Conservation (phyloP, 1,140 invertebrate species). For the Tribolium madens region DNA sequence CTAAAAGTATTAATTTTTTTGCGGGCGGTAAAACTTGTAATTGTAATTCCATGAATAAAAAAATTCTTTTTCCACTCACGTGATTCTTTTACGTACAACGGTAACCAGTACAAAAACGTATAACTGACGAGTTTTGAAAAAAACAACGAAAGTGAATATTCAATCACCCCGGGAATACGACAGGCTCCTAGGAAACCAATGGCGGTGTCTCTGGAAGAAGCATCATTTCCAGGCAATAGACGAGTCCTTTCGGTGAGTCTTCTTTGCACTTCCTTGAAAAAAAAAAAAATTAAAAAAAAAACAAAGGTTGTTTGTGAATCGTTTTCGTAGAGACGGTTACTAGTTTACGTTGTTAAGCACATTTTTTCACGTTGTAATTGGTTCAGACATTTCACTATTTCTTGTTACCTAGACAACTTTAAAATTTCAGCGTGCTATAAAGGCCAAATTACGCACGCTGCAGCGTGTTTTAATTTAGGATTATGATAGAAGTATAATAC, state of each 20-base stretch:
- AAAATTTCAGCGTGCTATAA: no score
- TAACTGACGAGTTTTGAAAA: conserved; percentile 98
- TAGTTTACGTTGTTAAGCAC: no score
- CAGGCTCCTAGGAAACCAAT: conserved; percentile 85
- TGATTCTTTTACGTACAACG: conserved; percentile 86
- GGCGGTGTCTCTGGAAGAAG: conserved; percentile 68
- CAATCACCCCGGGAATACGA: conserved; percentile 91
- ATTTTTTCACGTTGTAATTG: no score
- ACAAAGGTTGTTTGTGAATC: no score
- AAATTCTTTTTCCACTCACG: conserved; percentile 73
- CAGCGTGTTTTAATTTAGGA: no score
- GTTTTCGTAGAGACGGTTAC: no score
- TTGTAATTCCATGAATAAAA: background rate
- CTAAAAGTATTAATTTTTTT: no score
- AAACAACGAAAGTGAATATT: conserved; percentile 94
- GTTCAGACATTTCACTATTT: no score
- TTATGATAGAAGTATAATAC: no score
- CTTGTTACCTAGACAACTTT: no score
- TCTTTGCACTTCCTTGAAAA: conserved; percentile 66
- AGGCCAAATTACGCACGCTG: no score
- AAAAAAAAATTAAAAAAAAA: conserved; percentile 8
- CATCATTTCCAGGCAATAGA: conserved; percentile 57
- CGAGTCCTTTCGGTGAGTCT: conserved; percentile 66
- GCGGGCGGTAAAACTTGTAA: no score
- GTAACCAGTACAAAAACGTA: conserved; percentile 97